Evolutionary conservation across 2,888 invertebrate species (phyloP), one percentile per base, ranked within the genome.

Genomic region (Copidosoma aretas): DNA sequence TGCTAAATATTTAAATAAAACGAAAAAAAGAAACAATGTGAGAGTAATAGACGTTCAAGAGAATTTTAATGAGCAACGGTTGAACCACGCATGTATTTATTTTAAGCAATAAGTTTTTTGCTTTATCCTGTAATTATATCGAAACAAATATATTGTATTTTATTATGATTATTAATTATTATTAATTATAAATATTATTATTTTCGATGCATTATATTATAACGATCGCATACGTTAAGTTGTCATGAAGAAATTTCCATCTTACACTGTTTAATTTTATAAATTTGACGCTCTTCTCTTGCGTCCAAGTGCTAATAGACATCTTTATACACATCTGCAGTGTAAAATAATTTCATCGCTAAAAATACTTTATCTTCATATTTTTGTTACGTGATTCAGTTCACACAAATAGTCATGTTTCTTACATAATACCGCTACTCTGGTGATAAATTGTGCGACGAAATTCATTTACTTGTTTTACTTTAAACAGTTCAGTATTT

Each of bases 101-200:
- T 54, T 54, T 54, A 70, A 59, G 61, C 56, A 64, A 64, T 71
- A 65, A 64, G 32, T 61, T 51, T 59, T 61, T 71, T 41, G 64
- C 64, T 67, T 67, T 64, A 57, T 61, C 52, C 61, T 71, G 71
- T 71, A 71, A 67, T 71, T 70, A 70, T 64, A 63, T 22, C 54
- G 62, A 69, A 58, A 60, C 53, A 60, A 68, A 60, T 64, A 64
- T 64, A 59, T 51, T 67, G 51, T 52, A 58, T 46, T 49, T 46
- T 46, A 46, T 46, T 46, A 14, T 15, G 15, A 15, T 15, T 46
- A 46, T 46, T 15, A 61, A 57, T 65, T 61, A 25, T 59, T 54
- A 61, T 65, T 62, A 53, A 49, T 46, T 60, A 39, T 54, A 54
- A 51, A 58, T 60, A 51, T 58, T 54, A 24, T 41, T 57, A 58